Base-by-base conservation (phyloP, 2,113 vertebrate genomes). In the Alosa alosa region DNA sequence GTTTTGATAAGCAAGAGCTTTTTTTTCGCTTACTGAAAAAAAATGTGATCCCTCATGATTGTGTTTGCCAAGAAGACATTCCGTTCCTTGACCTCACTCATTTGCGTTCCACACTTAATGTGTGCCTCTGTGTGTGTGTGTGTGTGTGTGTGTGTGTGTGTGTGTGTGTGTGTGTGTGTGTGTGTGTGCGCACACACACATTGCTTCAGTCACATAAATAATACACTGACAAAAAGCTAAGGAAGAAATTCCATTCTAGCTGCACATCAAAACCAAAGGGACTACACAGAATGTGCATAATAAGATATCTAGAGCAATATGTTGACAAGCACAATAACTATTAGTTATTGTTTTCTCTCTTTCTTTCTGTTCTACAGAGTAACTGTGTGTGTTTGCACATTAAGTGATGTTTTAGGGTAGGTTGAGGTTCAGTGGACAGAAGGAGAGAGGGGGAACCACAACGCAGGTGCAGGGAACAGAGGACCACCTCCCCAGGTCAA, bases 191-290 rank as follows among this genome's bases (percentile, higher is more conserved):
- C 87, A 83, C 84, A 81, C 84, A 11, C 8, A 9, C 90, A 88
- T 94, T 93, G 89, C 94, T 95, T 95, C 93, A 93, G 90, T 90
- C 91, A 89, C 94, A 96, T 95, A 91, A 96, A 96, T 95, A 95
- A 96, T 94, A 93, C 93, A 95, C 93, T 93, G 94, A 92, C 94
- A 93, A 93, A 94, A 96, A 94, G 94, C 95, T 95, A 91, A 22
- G 64, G 9, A 93, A 95, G 94, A 92, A 94, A 94, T 94, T 94
- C 92, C 93, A 90, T 90, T 91, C 92, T 94, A 93, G 94, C 94
- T 93, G 89, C 90, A 91, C 88, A 36, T 72, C 25, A 72, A 36
- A 72, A 10, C 64, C 64, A 10, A 25, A 68, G 60, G 22, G 6
- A 25, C n/a, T 25, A 36, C 64, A 72, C 25, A 72, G 64, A 72